Evolutionary conservation across 2,888 invertebrate genomes (phyloP), one percentile per base, ranked within the genome.

Genomic region (Seira ritae): DNA sequence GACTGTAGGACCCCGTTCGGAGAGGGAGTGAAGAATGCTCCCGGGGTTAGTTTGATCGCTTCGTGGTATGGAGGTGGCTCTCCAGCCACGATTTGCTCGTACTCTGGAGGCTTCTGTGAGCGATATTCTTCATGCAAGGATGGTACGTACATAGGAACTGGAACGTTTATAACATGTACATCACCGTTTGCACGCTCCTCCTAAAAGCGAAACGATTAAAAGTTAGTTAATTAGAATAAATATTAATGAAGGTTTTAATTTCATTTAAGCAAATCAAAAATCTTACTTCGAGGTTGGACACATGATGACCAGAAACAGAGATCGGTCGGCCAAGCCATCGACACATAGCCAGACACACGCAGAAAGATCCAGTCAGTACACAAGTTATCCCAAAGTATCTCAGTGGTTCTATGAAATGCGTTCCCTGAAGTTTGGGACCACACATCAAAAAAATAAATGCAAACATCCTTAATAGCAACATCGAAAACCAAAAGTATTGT

Each of bases 301-400:
- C 87, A 66, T 84, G 84, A 76, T 87, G 88, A 50, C 85, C 85
- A 19, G 86, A 80, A 23, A 88, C 84, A 37, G 88, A 82, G 73
- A 89, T 85, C 23, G 89, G 89, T 42, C 88, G 90, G 89, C 86
- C 94, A 88, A 94, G 92, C 94, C 94, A 95, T 91, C 94, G 94
- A 90, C 94, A 94, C 94, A 94, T 94, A 78, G 94, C 94, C 23
- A 94, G 93, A 90, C 94, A 94, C 89, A 94, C 94, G 89, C 94
- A 93, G 87, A 94, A 92, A 0, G 94, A 94, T 42, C 94, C 94
- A 19, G 94, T 94, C n/a, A 94, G 93, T 88, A 95, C 94, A 91
- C 94, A 94, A 23, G 94, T 94, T 81, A 94, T 94, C 86, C 94
- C 94, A 88, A 94, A 93, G 90, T 94, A 95, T 90, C 94, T 92